Percentiles rank a stretch among this genome's conserved stretches.
phyloP scores from a whole-genome alignment of 1,140 invertebrate species.

The Ladona fulva region DNA sequence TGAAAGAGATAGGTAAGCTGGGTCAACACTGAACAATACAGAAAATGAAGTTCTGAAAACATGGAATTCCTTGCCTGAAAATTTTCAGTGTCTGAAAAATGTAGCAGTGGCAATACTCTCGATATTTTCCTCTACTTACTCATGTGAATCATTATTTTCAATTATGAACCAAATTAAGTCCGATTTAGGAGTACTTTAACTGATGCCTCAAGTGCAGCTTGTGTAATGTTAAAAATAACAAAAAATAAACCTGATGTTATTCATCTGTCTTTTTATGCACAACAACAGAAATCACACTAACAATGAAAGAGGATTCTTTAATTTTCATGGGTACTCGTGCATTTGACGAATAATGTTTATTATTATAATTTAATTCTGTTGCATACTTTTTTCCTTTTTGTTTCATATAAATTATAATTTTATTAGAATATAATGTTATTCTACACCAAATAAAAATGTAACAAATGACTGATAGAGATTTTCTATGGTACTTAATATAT shows the following conservation, averaged over 20 bases:
- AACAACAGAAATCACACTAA: neutral
- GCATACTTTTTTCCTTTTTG: neutral
- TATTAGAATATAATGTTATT: neutral
- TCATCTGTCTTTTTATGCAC: neutral
- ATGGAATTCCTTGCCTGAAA: neutral
- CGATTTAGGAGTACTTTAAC: neutral
- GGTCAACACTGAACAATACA: neutral
- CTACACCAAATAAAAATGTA: neutral
- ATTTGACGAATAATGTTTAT: neutral
- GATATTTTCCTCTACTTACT: neutral
- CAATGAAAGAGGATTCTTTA: neutral
- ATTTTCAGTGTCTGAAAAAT: neutral
- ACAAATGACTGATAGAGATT: neutral
- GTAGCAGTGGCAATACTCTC: neutral
- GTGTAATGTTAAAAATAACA: neutral
- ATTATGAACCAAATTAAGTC: neutral
- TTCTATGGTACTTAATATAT: neutral
- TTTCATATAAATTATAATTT: neutral
- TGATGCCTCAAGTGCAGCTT: neutral
- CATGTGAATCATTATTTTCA: neutral
- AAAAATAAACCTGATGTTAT: neutral
- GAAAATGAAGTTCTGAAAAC: neutral
- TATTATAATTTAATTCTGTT: neutral
- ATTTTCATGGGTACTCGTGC: neutral
- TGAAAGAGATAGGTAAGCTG: neutral